These are phyloP conservation scores for Coecobrya sp. DNA, from an alignment of 2,888 invertebrate genomes.

Conservation along the genomic window DNA sequence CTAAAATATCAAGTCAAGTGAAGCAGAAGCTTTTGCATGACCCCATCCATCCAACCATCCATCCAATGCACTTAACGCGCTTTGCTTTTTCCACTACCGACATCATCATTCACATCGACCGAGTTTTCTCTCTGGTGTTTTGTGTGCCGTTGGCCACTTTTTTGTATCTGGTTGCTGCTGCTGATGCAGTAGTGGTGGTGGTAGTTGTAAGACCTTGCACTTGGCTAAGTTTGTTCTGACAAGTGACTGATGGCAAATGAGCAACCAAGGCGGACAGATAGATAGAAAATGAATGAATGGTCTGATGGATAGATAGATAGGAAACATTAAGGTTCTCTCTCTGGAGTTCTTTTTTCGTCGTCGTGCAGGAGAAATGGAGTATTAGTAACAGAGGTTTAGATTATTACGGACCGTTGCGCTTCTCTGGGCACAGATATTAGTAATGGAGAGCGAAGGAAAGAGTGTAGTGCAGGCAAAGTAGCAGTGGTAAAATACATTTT, in stretches of 20 bases:
- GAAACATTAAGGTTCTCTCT: conserved; percentile 77
- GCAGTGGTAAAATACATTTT: conserved; percentile 53
- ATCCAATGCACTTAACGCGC: conserved; percentile 67
- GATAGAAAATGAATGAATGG: conserved; percentile 80
- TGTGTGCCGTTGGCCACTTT: conserved; percentile 83
- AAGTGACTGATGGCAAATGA: conserved; percentile 81
- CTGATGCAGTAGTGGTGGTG: not conserved
- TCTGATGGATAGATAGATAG: conserved; percentile 83
- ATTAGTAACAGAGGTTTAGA: conserved; percentile 82
- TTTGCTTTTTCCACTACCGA: conserved; percentile 48
- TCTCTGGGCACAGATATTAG: conserved; percentile 64
- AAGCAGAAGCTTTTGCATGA: conserved; percentile 70
- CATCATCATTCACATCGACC: conserved; percentile 53
- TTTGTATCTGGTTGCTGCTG: not conserved
- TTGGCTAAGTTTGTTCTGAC: conserved; percentile 68
- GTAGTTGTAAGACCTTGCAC: conserved; percentile 66
- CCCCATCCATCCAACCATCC: conserved; percentile 80
- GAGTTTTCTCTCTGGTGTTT: conserved; percentile 45
- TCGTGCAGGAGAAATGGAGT: conserved; percentile 74
- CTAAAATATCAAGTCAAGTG: conserved; percentile 72
- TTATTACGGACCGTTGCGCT: conserved; percentile 83
- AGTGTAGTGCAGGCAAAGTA: conserved; percentile 10
- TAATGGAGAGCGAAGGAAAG: not conserved
- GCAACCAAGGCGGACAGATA: conserved; percentile 60
- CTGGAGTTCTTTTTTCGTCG: conserved; percentile 27